Evolutionary conservation across 2,113 vertebrate genomes (phyloP).

Genomic region (Puntigrus tetrazona): DNA sequence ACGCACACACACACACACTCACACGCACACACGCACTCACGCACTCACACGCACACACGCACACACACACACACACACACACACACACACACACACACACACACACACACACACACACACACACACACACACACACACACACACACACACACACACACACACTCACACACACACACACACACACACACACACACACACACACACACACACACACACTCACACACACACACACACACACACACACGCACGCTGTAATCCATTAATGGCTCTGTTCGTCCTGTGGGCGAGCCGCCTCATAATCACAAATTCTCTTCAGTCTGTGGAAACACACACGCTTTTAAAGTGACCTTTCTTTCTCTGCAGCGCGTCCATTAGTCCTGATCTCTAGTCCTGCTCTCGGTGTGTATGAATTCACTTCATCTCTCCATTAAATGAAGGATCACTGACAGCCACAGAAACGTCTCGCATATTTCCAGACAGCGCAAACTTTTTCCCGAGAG

Average conservation of each 20-base stretch:
- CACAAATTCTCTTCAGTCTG: constrained; percentile 56
- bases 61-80: too few relatives aligned
- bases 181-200: too few relatives aligned
- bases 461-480: neutral
- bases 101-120: too few relatives aligned
- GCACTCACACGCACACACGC: too few relatives aligned
- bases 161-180: too few relatives aligned
- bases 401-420: neutral
- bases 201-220: too few relatives aligned
- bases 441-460: neutral
- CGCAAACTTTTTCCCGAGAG: neutral
- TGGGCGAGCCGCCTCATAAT: neutral
- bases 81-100: too few relatives aligned
- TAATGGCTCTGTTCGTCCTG: neutral
- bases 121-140: too few relatives aligned
- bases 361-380: constrained; percentile 1
- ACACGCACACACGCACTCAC: too few relatives aligned
- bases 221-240: too few relatives aligned
- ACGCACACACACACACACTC: too few relatives aligned
- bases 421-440: neutral
- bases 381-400: neutral
- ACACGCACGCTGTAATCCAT: neutral
- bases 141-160: too few relatives aligned
- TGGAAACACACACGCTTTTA: constrained; percentile 32
- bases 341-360: constrained; percentile 25